Conservation (phyloP, 2,888 invertebrate species). For the Acleris cristana region DNA sequence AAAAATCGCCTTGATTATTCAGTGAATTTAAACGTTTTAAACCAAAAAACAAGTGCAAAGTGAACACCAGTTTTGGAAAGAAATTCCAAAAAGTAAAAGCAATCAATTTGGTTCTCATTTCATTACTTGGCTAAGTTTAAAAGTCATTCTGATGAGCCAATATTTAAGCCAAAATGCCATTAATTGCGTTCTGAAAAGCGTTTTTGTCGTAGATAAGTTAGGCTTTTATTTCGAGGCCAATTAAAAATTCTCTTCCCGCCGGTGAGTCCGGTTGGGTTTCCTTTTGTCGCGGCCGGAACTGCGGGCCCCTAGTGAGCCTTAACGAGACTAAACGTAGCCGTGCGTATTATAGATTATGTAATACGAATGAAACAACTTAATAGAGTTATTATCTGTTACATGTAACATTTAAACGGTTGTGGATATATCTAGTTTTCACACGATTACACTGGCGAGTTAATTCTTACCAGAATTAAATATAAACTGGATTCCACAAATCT, state of each 20-base stretch:
- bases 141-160: neutral
- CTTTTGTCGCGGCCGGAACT: slow-evolving; percentile 71
- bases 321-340: slow-evolving; percentile 59
- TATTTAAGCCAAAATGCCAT: slow-evolving; percentile 32
- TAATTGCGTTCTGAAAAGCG: slow-evolving; percentile 51
- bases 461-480: too few species aligned
- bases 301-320: slow-evolving; percentile 64
- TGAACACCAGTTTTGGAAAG: too few species aligned
- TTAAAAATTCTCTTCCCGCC: slow-evolving; percentile 73
- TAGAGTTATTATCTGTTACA: neutral
- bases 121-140: neutral
- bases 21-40: too few species aligned
- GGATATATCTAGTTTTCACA: too few species aligned
- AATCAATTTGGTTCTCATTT: too few species aligned
- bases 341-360: slow-evolving; percentile 16
- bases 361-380: neutral
- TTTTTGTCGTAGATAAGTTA: slow-evolving; percentile 60
- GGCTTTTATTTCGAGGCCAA: slow-evolving; percentile 73
- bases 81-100: too few species aligned
- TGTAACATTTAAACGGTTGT: neutral
- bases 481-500: too few species aligned
- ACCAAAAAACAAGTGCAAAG: too few species aligned
- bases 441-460: too few species aligned
- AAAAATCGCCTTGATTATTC: too few species aligned
- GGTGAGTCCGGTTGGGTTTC: slow-evolving; percentile 59